Evolutionary conservation across 2,113 vertebrate genomes (phyloP), one percentile per base, ranked within the genome.

Genomic region (Hippocampus comes): DNA sequence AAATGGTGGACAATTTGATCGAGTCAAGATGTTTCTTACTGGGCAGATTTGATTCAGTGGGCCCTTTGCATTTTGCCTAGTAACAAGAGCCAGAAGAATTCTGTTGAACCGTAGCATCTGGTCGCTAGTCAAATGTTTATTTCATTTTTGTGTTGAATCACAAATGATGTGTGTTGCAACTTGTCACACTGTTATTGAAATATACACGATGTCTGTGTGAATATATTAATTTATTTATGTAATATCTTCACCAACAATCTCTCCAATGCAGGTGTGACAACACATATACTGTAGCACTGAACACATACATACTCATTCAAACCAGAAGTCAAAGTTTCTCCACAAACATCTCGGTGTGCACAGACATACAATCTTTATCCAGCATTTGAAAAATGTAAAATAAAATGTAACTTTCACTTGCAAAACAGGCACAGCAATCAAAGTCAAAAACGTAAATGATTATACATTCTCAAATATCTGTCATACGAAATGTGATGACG

Each of bases 201-300:
- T 34, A 66, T 18, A 25, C 9, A 5, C 25, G 68, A 38, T 56
- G 5, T 6, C 34, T 6, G 30, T 73, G 71, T 74, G 71, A 78
- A 82, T 83, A 75, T 73, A 48, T 66, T n/a, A 67, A 76, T 90
- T 89, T 89, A 88, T 91, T 89, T 51, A 69, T 82, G 46, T 63
- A 67, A 83, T 76, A 79, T 80, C 20, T 79, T 78, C 68, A 77
- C 56, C 75, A 83, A 78, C 78, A 82, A 75, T 76, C 46, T 75
- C 65, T 87, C 71, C 57, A 87, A 30, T 79, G 67, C 75, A 82
- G 70, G 64, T 64, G 77, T 76, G 72, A 86, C 82, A 77, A 86
- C 42, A 43, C 42, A 17, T 51, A 18, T 20, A 83, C 76, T 61
- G 75, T 82, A 23, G 63, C 84, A 81, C 49, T 59, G 27, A 82